Conservation (phyloP, 2,888 invertebrate species). For the Tipula helvola region DNA sequence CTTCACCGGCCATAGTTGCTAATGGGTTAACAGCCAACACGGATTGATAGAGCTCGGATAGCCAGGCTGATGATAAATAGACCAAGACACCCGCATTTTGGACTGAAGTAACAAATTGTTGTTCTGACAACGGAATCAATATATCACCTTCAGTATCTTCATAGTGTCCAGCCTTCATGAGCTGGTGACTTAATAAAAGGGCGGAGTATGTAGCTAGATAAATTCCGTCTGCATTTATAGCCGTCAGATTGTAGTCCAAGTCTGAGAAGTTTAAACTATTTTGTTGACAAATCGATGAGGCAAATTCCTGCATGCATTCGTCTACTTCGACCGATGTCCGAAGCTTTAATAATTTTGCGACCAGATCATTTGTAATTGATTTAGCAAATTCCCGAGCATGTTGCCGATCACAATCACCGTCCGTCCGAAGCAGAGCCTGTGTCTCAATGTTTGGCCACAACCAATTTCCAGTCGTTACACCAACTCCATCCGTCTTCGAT, state of each 20-base stretch:
- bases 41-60: constrained; percentile 82
- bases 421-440: constrained; percentile 35
- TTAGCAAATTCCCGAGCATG: constrained; percentile 76
- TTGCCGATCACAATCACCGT: constrained; percentile 73
- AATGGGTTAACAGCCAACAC: constrained; percentile 49
- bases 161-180: constrained; percentile 67
- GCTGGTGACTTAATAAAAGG: constrained; percentile 65
- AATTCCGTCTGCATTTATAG: constrained; percentile 89
- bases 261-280: constrained; percentile 36
- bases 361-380: constrained; percentile 55
- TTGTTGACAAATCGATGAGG: constrained; percentile 82
- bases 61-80: constrained; percentile 86
- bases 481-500: constrained; percentile 26
- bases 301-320: constrained; percentile 81
- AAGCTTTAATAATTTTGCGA: constrained; percentile 63
- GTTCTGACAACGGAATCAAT: constrained; percentile 55
- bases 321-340: constrained; percentile 80
- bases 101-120: constrained; percentile 84
- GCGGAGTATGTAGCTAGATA: constrained; percentile 84
- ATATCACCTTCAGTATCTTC: constrained; percentile 37
- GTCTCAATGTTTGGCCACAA: constrained; percentile 35
- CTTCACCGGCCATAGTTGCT: constrained; percentile 27
- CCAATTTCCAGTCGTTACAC: constrained; percentile 23
- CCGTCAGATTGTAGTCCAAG: constrained; percentile 45
- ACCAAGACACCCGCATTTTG: constrained; percentile 86